phyloP scores from a whole-genome alignment of 2,888 invertebrate genomes.

The Troides helena region DNA sequence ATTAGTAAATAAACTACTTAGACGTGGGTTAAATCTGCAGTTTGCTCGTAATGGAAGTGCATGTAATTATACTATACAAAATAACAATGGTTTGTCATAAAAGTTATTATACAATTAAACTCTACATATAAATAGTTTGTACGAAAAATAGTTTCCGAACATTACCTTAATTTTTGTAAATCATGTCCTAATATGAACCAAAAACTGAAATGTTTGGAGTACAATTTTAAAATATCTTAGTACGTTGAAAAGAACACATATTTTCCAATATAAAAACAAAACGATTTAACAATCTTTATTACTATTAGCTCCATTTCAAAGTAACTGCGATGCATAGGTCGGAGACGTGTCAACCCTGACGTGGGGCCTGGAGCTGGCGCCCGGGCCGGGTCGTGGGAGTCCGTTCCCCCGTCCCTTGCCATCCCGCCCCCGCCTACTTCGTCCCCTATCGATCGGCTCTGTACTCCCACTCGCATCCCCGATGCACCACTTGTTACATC shows the following conservation, averaged over 20 bases:
- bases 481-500: constrained; percentile 73
- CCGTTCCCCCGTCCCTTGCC: constrained; percentile 39
- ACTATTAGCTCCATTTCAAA: background rate
- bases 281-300: background rate
- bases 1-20: background rate
- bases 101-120: no score
- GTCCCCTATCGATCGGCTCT: constrained; percentile 48
- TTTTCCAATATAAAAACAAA: no score
- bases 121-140: no score
- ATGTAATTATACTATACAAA: background rate
- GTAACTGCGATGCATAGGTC: background rate
- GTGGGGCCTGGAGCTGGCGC: constrained; percentile 17
- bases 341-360: constrained; percentile 14
- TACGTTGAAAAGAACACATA: no score
- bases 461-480: constrained; percentile 47
- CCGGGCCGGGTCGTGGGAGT: constrained; percentile 29
- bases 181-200: no score
- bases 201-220: no score
- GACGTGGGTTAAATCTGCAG: background rate
- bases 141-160: no score
- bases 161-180: no score
- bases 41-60: background rate
- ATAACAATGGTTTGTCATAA: background rate
- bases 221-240: no score
- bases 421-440: constrained; percentile 36